Percentiles rank a stretch among this genome's conserved stretches.
Evolutionary conservation across 2,797 vertebrate genomes (phyloP).

Genomic region (Xenopus petersii): DNA sequence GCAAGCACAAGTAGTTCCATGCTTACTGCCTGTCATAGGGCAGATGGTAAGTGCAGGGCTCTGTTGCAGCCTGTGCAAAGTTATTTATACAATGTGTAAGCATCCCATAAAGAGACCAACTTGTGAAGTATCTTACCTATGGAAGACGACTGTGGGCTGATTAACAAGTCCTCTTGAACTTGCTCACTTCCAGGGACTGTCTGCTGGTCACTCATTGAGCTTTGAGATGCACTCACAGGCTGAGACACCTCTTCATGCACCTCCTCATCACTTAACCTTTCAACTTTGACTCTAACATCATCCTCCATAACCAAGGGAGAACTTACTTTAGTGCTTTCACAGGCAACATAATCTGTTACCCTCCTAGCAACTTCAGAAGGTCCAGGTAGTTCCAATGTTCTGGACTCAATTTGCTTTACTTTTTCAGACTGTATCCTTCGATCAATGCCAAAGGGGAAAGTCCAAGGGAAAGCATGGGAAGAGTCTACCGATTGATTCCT

Average conservation of each 20-base stretch:
- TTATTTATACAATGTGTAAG: no score
- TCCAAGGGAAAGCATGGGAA: constrained; percentile 94
- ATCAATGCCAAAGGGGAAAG: constrained; percentile 94
- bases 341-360: constrained; percentile 84
- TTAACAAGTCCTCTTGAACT: constrained; percentile 91
- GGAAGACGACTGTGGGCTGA: constrained; percentile 94
- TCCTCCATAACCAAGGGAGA: constrained; percentile 81
- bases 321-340: constrained; percentile 84
- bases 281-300: constrained; percentile 92
- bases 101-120: no score
- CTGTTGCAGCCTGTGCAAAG: no score
- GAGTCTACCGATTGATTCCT: constrained; percentile 84
- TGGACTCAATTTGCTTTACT: constrained; percentile 84
- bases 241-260: constrained; percentile 93
- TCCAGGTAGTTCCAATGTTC: constrained; percentile 81
- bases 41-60: no score
- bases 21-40: no score
- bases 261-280: constrained; percentile 93
- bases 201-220: constrained; percentile 94
- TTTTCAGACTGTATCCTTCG: constrained; percentile 89
- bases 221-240: constrained; percentile 91
- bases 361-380: constrained; percentile 73
- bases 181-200: constrained; percentile 92
- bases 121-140: constrained; percentile 73
- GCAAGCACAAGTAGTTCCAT: no score